A percentile compares a stretch with the other conserved stretches of the same genome.
These are phyloP conservation scores for Amblyraja radiata DNA, from an alignment of 2,797 vertebrate genomes.

Conservation along the genomic window DNA sequence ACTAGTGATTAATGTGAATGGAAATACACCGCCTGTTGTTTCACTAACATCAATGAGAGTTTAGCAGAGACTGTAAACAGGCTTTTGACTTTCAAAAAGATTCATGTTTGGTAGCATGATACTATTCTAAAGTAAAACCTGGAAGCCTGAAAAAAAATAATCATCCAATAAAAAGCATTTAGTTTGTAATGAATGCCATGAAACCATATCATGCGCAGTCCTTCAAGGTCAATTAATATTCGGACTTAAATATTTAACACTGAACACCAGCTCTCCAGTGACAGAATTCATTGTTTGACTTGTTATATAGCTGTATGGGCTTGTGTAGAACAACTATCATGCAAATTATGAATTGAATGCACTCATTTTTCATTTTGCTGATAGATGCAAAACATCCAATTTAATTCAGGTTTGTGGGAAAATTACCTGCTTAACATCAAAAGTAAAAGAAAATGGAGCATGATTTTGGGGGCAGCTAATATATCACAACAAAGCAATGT, in stretches of 20 bases:
- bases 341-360: not conserved
- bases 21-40: constrained; percentile 42
- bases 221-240: constrained; percentile 5
- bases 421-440: not conserved
- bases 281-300: not conserved
- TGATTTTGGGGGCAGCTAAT: not conserved
- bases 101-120: constrained; percentile 12
- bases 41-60: constrained; percentile 44
- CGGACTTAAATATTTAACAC: not conserved
- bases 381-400: not conserved
- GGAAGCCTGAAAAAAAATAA: constrained; percentile 21
- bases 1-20: constrained; percentile 41
- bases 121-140: not conserved
- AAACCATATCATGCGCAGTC: not conserved
- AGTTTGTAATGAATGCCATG: constrained; percentile 6
- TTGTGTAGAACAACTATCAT: not conserved
- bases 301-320: not conserved
- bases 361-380: not conserved
- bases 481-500: not conserved
- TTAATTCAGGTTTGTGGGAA: constrained; percentile 17
- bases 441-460: not conserved
- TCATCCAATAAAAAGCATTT: constrained; percentile 24
- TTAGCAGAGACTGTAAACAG: constrained; percentile 18
- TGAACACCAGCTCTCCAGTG: not conserved
- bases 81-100: constrained; percentile 15